Conservation (phyloP, 53 echinoderm and acorn worm genomes). For the Echinometra lucunter region DNA sequence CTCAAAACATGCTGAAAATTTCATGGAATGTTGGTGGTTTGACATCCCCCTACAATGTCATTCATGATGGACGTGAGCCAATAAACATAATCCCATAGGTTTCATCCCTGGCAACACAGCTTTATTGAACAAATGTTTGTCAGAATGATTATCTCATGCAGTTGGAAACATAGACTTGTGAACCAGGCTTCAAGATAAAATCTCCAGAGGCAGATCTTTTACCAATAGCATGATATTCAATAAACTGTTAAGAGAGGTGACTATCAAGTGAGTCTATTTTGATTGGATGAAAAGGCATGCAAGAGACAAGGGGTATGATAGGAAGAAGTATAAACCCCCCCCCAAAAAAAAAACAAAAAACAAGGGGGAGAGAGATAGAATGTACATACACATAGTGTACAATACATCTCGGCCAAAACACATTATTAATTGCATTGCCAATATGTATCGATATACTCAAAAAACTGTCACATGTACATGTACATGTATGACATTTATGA, state of each 20-base stretch:
- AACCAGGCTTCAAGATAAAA: not conserved
- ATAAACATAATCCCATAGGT: constrained; percentile 32
- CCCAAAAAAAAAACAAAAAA: not conserved
- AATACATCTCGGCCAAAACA: no score
- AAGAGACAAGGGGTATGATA: not conserved
- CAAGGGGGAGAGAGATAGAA: not conserved
- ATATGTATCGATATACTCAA: no score
- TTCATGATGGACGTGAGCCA: constrained; percentile 24
- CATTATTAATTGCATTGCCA: no score
- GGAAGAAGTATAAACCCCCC: not conserved
- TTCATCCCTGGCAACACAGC: not conserved
- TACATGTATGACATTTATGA: no score
- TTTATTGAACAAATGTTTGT: constrained; percentile 51
- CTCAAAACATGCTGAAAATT: no score
- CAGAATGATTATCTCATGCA: constrained; percentile 42
- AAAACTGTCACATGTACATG: no score
- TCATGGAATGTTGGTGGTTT: not conserved
- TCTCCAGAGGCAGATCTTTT: not conserved
- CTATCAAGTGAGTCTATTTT: not conserved
- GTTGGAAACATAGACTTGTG: constrained; percentile 4
- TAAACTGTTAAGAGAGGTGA: not conserved
- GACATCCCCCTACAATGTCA: not conserved
- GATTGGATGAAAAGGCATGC: no score
- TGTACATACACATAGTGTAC: no score
- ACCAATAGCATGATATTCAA: not conserved